These are phyloP conservation scores for Paramacrobiotus metropolitanus DNA, from an alignment of 1,140 invertebrate genomes.

Conservation along the genomic window DNA sequence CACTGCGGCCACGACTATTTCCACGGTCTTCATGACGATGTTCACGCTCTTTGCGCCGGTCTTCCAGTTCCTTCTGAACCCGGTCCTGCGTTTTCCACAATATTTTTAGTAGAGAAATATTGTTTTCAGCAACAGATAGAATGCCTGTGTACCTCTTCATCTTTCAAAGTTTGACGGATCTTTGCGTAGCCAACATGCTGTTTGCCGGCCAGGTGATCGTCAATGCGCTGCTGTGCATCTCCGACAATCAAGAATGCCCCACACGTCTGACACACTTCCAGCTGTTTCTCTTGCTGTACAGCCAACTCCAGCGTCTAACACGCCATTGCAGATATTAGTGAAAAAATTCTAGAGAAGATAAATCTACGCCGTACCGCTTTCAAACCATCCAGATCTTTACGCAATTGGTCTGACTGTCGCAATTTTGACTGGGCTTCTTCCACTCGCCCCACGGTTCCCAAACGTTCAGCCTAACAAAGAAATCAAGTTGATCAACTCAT, in stretches of 20 bases:
- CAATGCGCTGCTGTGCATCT: slow-evolving; percentile 85
- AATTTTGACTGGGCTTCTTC: slow-evolving; percentile 85
- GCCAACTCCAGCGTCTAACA: slow-evolving; percentile 45
- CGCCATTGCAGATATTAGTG: too few relatives aligned
- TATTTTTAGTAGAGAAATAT: slow-evolving; percentile 6
- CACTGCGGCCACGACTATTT: slow-evolving; percentile 14
- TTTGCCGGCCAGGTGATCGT: slow-evolving; percentile 92
- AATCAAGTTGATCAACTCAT: too few relatives aligned
- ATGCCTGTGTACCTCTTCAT: slow-evolving; percentile 21
- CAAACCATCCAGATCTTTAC: slow-evolving; percentile 63
- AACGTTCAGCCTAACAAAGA: slow-evolving; percentile 36
- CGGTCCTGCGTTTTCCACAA: slow-evolving; percentile 11
- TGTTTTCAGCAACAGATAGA: slow-evolving; percentile 2
- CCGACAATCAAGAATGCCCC: slow-evolving; percentile 90
- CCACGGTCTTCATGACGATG: slow-evolving; percentile 11
- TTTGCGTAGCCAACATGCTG: slow-evolving; percentile 76
- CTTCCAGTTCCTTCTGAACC: slow-evolving; percentile 18
- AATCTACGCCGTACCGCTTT: slow-evolving; percentile 30
- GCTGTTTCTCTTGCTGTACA: slow-evolving; percentile 73
- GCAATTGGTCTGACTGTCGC: slow-evolving; percentile 79
- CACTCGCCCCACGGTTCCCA: slow-evolving; percentile 80
- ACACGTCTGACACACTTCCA: slow-evolving; percentile 96
- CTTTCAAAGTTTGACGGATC: slow-evolving; percentile 39
- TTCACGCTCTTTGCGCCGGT: slow-evolving; percentile 12
- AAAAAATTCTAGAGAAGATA: too few relatives aligned